These are phyloP conservation scores for Acanthurus leucopareius DNA, from an alignment of 2,797 vertebrate species.

Conservation along the genomic window DNA sequence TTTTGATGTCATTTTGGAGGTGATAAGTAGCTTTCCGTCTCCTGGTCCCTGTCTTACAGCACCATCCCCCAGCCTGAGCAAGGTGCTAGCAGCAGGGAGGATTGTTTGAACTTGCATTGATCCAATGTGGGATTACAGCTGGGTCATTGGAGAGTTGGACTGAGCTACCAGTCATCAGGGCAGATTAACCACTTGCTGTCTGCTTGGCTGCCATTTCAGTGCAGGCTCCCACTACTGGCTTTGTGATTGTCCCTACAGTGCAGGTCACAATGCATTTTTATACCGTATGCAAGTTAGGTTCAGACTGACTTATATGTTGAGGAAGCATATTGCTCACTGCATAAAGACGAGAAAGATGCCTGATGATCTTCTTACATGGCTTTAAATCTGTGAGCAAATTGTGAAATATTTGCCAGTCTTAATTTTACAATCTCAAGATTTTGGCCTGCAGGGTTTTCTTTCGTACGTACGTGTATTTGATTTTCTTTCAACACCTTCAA, in stretches of 20 bases:
- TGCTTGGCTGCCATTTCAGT: constrained; percentile 77
- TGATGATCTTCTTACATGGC: constrained; percentile 1
- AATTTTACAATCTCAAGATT: constrained; percentile 31
- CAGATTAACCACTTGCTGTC: constrained; percentile 83
- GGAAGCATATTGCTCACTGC: constrained; percentile 42
- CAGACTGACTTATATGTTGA: constrained; percentile 39
- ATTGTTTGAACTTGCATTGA: constrained; percentile 86
- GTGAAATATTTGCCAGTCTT: constrained; percentile 23
- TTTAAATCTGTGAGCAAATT: constrained; percentile 22
- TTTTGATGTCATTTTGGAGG: constrained; percentile 84
- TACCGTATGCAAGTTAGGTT: constrained; percentile 28
- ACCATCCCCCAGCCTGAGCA: constrained; percentile 72
- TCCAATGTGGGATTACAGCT: constrained; percentile 84
- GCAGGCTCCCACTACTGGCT: constrained; percentile 55
- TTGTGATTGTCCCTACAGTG: constrained; percentile 58
- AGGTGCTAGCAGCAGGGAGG: constrained; percentile 80
- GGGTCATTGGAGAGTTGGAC: constrained; percentile 83
- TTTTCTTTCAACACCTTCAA: constrained; percentile 49
- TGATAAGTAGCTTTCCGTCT: constrained; percentile 86
- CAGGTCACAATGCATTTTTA: constrained; percentile 62
- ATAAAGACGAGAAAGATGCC: constrained; percentile 33
- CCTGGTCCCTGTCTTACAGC: constrained; percentile 72
- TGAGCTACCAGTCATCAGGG: constrained; percentile 80
- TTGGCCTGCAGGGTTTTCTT: constrained; percentile 36
- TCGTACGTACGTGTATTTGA: constrained; percentile 34